phyloP scores from a whole-genome alignment of 2,113 vertebrate genomes.

The Pelusios castaneus region DNA sequence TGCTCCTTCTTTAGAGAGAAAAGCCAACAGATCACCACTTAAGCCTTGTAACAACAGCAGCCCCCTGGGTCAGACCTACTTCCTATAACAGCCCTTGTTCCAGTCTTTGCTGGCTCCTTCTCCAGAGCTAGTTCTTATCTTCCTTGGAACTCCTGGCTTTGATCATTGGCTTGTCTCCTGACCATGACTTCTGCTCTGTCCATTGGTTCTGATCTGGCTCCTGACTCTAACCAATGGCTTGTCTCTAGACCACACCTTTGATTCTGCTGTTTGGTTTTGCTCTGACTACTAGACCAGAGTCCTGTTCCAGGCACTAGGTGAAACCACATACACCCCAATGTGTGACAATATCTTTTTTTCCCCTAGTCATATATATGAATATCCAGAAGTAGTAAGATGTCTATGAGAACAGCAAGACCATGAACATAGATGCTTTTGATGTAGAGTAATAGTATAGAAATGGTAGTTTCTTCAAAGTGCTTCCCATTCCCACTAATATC shows the following conservation, averaged over 20 bases:
- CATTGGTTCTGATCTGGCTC: too few species aligned
- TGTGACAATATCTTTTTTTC: too few species aligned
- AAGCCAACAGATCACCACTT: background rate
- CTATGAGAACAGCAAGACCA: background rate
- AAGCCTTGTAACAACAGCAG: background rate
- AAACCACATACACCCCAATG: too few species aligned
- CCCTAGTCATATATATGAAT: background rate
- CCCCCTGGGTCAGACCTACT: background rate
- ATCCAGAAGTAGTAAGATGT: background rate
- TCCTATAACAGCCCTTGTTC: background rate
- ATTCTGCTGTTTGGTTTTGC: too few species aligned
- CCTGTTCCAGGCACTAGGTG: too few species aligned
- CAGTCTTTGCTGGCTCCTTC: too few species aligned
- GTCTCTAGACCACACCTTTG: too few species aligned
- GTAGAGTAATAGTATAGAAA: background rate
- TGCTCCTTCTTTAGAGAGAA: background rate
- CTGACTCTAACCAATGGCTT: background rate
- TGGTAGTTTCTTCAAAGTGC: background rate
- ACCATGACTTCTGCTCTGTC: too few species aligned
- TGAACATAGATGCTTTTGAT: background rate
- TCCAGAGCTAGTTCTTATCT: background rate
- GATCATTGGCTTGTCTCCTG: too few species aligned
- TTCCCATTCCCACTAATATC: background rate
- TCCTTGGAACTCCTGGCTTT: background rate
- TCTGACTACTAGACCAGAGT: too few species aligned